A percentile compares a stretch with the other conserved stretches of the same genome.
phyloP scores from a whole-genome alignment of 2,113 vertebrate genomes.

The Coryphaenoides rupestris region DNA sequence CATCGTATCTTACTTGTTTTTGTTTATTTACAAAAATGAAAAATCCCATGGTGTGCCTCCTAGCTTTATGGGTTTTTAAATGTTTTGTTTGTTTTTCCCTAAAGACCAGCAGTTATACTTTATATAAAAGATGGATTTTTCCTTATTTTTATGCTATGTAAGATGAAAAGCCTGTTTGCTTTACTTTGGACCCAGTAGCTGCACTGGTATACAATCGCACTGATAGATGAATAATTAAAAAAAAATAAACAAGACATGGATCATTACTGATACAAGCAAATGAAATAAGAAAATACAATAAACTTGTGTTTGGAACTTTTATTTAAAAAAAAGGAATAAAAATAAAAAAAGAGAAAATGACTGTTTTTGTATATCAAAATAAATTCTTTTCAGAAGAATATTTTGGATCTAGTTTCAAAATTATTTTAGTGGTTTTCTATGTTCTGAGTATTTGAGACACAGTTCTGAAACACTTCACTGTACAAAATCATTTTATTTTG shows the following conservation, averaged over 20 bases:
- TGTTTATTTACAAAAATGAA: slow-evolving; percentile 74
- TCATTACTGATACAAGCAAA: slow-evolving; percentile 62
- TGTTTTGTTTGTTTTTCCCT: slow-evolving; percentile 77
- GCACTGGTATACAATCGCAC: slow-evolving; percentile 97
- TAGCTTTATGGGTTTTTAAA: slow-evolving; percentile 97
- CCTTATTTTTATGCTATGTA: slow-evolving; percentile 92
- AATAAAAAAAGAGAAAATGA: slow-evolving; percentile 72
- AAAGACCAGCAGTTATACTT: slow-evolving; percentile 99
- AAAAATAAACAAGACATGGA: slow-evolving; percentile 33
- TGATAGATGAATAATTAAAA: slow-evolving; percentile 74
- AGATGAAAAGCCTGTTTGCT: slow-evolving; percentile 84
- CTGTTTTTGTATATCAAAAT: slow-evolving; percentile 97
- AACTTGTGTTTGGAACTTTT: slow-evolving; percentile 91
- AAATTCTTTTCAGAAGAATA: slow-evolving; percentile 93
- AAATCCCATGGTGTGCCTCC: slow-evolving; percentile 96
- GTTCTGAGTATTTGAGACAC: slow-evolving; percentile 76
- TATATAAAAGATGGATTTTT: slow-evolving; percentile 94
- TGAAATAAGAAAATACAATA: slow-evolving; percentile 79
- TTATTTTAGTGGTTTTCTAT: slow-evolving; percentile 99
- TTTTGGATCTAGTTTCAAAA: slow-evolving; percentile 99
- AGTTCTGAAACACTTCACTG: slow-evolving; percentile 83
- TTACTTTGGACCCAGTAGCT: slow-evolving; percentile 98
- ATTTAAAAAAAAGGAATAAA: slow-evolving; percentile 69
- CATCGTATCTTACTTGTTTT: slow-evolving; percentile 73
- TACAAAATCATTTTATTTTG: slow-evolving; percentile 76